Base-by-base conservation (phyloP, 2,113 vertebrate genomes). In the Anarhynchus alexandrinus region DNA sequence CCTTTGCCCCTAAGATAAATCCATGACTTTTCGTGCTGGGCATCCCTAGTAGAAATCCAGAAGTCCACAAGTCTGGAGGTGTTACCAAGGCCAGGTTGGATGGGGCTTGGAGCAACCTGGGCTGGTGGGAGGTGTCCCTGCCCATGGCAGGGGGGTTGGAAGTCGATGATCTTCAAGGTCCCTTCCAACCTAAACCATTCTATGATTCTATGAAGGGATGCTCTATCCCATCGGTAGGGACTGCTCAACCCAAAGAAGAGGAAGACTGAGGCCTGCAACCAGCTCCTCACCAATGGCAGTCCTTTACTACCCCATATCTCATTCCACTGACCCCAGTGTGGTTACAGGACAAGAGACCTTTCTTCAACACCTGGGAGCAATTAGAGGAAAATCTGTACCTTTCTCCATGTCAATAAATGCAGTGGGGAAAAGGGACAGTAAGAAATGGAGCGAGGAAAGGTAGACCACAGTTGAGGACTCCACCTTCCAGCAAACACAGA, bases 291-390 rank as follows among this genome's bases (percentile, higher is more conserved):
- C 51, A 12, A 3, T 3, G 4, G 12, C 14, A 52, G 15, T 29
- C 59, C 18, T 66, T 74, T 52, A 36, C 34, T 51, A n/a, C 51
- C 10, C 21, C 67, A 57, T 47, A 59, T 57, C 88, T 88, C 19
- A 36, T 42, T 81, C 47, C 19, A 32, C 59, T 90, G 77, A 40
- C 45, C 34, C 20, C 10, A 4, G 17, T 51, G 30, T n/a, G 55
- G n/a, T 9, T 42, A 11, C 62, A 64, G 87, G 55, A 91, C 77
- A 89, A 96, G 90, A 65, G 52, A 52, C 19, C 70, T 91, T 93
- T 91, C 87, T 90, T 91, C 65, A 69, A 12, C 92, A 96, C 83
- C 84, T 94, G 93, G 80, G 51, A 95, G 30, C 62, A 70, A 85
- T 88, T 93, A 89, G 58, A 79, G 66, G 30, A 61, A 88, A 79